Base-by-base conservation (phyloP, 1,140 invertebrate genomes). In the Tetragnatha versicolor region DNA sequence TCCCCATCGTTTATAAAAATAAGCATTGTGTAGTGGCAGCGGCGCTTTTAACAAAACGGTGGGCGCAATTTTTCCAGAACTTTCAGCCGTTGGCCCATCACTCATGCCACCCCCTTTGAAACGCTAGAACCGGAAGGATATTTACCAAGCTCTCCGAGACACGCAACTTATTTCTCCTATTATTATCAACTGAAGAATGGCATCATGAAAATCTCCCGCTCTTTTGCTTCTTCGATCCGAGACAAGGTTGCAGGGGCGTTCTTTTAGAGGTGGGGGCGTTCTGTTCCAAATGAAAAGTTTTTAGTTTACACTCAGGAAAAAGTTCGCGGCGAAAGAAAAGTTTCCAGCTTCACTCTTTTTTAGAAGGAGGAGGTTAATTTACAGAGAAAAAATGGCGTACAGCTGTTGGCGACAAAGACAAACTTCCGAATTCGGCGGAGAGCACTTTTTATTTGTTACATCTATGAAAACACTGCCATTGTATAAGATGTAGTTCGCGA, bases 251-350 rank as follows among this genome's bases (percentile, higher is more conserved):
- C 20, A 47, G 20, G 20, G 20, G 20, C 42, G 20, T 47, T 47
- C 42, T 47, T 47, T 47, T 47, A 47, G 12, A 47, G 20, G n/a
- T n/a, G 42, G 10, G n/a, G 10, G 10, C n/a, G 42, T 45, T 45
- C n/a, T 45, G 51, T 27, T 55, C 51, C 51, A 27, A 55, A 55
- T 55, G 51, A 55, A 55, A 55, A 55, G 51, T 12, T 55, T n/a
- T 55, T 22, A 55, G 51, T 55, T 55, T 55, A 55, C 12, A 47
- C 3, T 47, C 42, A 17, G 3, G 3, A 1, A 47, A 47, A 47
- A 17, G 12, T 47, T 20, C 20, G 20, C 20, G 20, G 20, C 20
- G 42, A 47, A 47, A 47, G 20, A 47, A 47, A 17, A 47, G 42
- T 47, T 47, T 17, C 42, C 42, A 17, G 20, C 20, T 47, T 47